These are phyloP conservation scores for Pterostichus madidus DNA, from an alignment of 2,888 invertebrate species.

Conservation along the genomic window DNA sequence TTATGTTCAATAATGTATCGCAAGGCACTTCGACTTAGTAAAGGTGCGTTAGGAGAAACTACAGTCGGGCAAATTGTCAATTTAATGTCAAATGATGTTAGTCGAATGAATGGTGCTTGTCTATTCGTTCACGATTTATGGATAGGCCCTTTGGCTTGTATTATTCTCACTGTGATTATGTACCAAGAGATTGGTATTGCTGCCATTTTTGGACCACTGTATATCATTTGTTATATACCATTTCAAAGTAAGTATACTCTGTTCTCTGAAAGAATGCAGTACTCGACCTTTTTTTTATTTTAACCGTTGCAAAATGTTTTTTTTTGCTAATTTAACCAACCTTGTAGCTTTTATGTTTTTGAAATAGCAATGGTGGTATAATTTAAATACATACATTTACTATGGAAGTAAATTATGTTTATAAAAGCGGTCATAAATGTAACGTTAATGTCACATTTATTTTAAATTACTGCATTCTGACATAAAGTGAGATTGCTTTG, in stretches of 20 bases:
- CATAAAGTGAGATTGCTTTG: neutral
- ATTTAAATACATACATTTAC: too few species aligned
- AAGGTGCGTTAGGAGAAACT: constrained; percentile 87
- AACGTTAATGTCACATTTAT: too few species aligned
- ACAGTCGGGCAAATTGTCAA: constrained; percentile 90
- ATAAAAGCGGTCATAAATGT: too few species aligned
- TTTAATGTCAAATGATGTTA: constrained; percentile 95
- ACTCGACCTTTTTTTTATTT: too few species aligned
- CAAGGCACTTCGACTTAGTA: constrained; percentile 81
- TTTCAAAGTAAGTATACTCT: constrained; percentile 80
- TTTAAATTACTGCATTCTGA: too few species aligned
- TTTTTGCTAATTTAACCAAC: too few species aligned
- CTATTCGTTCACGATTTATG: constrained; percentile 76
- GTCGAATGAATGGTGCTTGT: constrained; percentile 50
- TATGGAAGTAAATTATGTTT: too few species aligned
- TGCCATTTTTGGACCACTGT: constrained; percentile 84
- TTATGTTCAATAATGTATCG: constrained; percentile 92
- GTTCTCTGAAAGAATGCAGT: neutral
- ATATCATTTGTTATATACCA: constrained; percentile 86
- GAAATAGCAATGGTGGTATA: too few species aligned
- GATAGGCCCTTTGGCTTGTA: constrained; percentile 91
- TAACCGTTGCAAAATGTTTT: too few species aligned
- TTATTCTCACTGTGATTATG: constrained; percentile 84
- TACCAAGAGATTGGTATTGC: constrained; percentile 82
- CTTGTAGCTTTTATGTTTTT: too few species aligned